Evolutionary conservation across 1,140 invertebrate genomes (phyloP), one percentile per base, ranked within the genome.

Genomic region (Cepaea nemoralis): DNA sequence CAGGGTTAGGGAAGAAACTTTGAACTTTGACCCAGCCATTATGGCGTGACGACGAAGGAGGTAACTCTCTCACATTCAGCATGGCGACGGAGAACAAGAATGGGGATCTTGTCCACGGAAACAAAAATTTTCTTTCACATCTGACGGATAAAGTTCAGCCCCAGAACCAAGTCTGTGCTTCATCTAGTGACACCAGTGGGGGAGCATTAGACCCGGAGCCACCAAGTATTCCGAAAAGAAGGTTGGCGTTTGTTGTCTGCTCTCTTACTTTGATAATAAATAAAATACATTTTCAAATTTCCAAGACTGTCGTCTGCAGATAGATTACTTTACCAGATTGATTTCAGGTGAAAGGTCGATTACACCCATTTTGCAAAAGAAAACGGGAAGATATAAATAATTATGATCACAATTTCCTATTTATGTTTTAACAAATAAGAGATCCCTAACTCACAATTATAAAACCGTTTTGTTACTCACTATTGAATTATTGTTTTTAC

Each of bases 191-290:
- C 45, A 42, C 40, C 5, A 50, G 27, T 73, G 77, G 75, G 24
- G 55, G 63, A 8, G n/a, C 71, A 24, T 63, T 83, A 39, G 82
- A 83, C 37, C 70, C 78, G 6, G 82, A 83, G 37, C 82, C 82
- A 24, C 82, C 82, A n/a, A 83, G 50, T 14, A 81, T 83, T 77
- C 82, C 82, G 1, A 83, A 83, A 73, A 80, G 82, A 83, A 74
- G 82, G 82, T 83, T 50, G 27, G 48, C 40, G 31, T 50, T 75
- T 55, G 19, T 2, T 19, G 50, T 55, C 50, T 55, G 50, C 16
- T n/a, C n/a, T n/a, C n/a, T n/a, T n/a, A n/a, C n/a, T n/a, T n/a
- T n/a, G n/a, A n/a, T n/a, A n/a, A n/a, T n/a, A n/a, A n/a, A n/a
- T n/a, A n/a, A n/a, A n/a, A n/a, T n/a, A n/a, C n/a, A n/a, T n/a